Evolutionary conservation across 1,140 invertebrate genomes (phyloP), one percentile per base, ranked within the genome.

Genomic region (Drosophila insularis): DNA sequence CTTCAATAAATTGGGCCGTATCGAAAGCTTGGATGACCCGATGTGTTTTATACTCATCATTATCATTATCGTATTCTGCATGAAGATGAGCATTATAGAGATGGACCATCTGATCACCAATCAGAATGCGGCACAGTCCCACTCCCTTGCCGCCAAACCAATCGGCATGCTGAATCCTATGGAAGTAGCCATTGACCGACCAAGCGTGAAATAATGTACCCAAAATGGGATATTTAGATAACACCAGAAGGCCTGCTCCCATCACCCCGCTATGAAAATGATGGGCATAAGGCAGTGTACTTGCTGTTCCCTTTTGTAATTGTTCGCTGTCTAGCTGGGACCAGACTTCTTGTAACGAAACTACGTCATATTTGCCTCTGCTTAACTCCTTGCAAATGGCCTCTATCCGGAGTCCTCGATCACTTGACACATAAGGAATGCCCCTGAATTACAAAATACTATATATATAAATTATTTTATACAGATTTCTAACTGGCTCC

Each of bases 121-220:
- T 92, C 69, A 95, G 92, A 8, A 98, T 93, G 81, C 94, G 94
- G 81, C 96, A 98, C n/a, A 99, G 92, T 10, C 97, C 98, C 60
- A 99, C 95, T 39, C 98, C 98, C 94, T 99, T 99, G 6, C 98
- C 98, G 60, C 97, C 98, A 93, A 98, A 99, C 98, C 98, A 99
- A 91, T 99, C 98, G 1, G 97, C 98, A 93, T 99, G 98, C 55
- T 98, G 96, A 74, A 99, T 94, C 92, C 98, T 98, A 92, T 99
- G 98, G 61, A 98, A 95, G 90, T 99, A 99, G 2, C 98, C 98
- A 94, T 99, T 99, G n/a, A 99, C 92, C 32, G 97, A 94, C 95
- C 97, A 99, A 68, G 96, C 95, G 92, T 98, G 97, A 80, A 97
- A 98, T 87, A 98, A 95, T 0, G 96, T 96, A 90, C 98, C 96